Evolutionary conservation across 2,888 invertebrate species (phyloP).

Genomic region (Diploptera punctata): DNA sequence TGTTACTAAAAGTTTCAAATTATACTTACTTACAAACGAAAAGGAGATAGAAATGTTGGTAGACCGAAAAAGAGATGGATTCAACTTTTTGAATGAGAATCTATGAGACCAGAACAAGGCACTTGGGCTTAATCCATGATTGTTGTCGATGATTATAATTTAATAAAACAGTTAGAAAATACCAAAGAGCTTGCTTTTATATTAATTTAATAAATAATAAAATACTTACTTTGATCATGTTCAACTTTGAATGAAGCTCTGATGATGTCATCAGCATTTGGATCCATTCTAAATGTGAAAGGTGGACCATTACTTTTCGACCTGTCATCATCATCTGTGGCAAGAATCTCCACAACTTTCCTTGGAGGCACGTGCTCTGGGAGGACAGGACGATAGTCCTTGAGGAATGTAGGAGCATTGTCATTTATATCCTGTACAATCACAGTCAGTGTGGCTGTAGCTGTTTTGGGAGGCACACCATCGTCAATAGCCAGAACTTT

Average conservation of each 20-base stretch:
- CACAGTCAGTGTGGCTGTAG: conserved; percentile 91
- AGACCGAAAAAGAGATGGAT: no score
- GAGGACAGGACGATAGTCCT: conserved; percentile 90
- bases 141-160: no score
- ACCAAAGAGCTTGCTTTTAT: no score
- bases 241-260: conserved; percentile 95
- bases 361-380: conserved; percentile 92
- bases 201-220: no score
- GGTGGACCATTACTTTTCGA: conserved; percentile 96
- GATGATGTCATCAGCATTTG: conserved; percentile 92
- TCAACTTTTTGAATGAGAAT: no score
- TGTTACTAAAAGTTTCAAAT: no score
- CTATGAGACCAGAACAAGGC: no score
- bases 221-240: conserved; percentile 89
- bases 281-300: conserved; percentile 93
- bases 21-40: no score
- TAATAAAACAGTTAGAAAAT: no score
- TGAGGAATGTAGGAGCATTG: conserved; percentile 91
- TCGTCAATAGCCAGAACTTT: conserved; percentile 96
- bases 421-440: conserved; percentile 96
- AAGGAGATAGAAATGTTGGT: no score
- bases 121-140: no score
- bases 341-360: conserved; percentile 91
- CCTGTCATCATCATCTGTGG: conserved; percentile 92
- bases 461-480: conserved; percentile 91